phyloP scores from a whole-genome alignment of 1,140 invertebrate species.

The Arctopsyche grandis region DNA sequence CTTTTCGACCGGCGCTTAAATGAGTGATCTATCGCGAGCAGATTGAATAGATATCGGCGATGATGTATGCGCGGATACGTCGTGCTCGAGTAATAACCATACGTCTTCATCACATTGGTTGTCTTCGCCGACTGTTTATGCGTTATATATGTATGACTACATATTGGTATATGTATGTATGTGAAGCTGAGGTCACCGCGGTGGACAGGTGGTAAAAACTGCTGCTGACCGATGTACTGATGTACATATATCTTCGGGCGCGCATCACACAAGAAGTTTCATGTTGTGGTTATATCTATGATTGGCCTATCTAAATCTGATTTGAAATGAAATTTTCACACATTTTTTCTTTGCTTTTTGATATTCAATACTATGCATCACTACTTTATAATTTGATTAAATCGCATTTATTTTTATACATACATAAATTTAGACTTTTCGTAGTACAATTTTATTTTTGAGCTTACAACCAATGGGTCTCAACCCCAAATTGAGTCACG shows the following conservation, averaged over 20 bases:
- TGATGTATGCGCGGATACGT: slow-evolving; percentile 1
- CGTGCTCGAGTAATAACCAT: slow-evolving; percentile 26
- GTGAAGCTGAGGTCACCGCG: not conserved
- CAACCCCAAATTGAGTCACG: too few species aligned
- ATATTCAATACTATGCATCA: too few species aligned
- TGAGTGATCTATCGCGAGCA: slow-evolving; percentile 12
- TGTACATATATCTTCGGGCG: not conserved
- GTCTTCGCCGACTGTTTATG: slow-evolving; percentile 27
- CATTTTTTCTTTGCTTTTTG: too few species aligned
- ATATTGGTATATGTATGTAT: not conserved
- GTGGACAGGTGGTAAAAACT: slow-evolving; percentile 23
- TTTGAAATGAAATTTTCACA: too few species aligned
- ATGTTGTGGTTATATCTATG: not conserved
- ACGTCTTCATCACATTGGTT: slow-evolving; percentile 43
- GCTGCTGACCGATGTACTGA: slow-evolving; percentile 13
- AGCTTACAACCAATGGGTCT: too few species aligned
- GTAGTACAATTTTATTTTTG: too few species aligned
- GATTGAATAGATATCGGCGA: slow-evolving; percentile 24
- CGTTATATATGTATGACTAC: slow-evolving; percentile 8
- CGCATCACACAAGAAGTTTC: not conserved
- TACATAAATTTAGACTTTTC: too few species aligned
- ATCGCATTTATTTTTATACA: too few species aligned
- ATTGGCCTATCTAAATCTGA: too few species aligned
- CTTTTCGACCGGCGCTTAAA: not conserved
- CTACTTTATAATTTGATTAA: too few species aligned